Evolutionary conservation across 2,888 invertebrate genomes (phyloP), one percentile per base, ranked within the genome.

Genomic region (Lithophane socia): DNA sequence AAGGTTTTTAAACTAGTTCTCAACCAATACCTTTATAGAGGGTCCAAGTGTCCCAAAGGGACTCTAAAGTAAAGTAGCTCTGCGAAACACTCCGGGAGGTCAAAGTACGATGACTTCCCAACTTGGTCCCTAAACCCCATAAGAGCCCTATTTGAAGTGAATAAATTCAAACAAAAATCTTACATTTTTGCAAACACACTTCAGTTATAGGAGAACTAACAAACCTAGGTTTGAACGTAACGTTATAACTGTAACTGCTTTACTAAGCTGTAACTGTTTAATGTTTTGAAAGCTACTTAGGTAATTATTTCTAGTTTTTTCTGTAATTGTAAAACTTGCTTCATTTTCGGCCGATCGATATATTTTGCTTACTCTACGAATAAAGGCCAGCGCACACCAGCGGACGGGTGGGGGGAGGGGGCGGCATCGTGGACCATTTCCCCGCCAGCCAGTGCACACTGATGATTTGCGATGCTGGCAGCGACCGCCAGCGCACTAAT

Each of bases 1-100:
- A 24, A 70, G 69, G 65, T 73, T 79, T 85, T 71, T 72, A 73
- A 73, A 75, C 60, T 58, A 64, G 67, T 66, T 86, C 47, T 21
- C 56, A 84, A 67, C 72, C 68, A 75, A 80, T 77, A 77, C 66
- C 63, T 74, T 69, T 80, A 80, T 64, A n/a, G 61, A 64, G 58
- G 75, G 65, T 72, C 56, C 58, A 77, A 85, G 80, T 73, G 74
- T 47, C 60, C 86, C 73, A 37, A 8, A 47, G 87, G 72, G 85
- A 70, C 54, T 42, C 56, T 77, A 73, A 77, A 84, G 72, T 72
- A 80, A 66, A 69, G 66, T 16, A 65, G 49, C 61, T 77, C 42
- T 66, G 42, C 58, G 70, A 70, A 81, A 68, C 58, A 64, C 54
- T 63, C 49, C 37, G n/a, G 61, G 75, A 78, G 85, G 87, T 85